phyloP scores from a whole-genome alignment of 2,888 invertebrate genomes.

The Chrysotoxum bicinctum region DNA sequence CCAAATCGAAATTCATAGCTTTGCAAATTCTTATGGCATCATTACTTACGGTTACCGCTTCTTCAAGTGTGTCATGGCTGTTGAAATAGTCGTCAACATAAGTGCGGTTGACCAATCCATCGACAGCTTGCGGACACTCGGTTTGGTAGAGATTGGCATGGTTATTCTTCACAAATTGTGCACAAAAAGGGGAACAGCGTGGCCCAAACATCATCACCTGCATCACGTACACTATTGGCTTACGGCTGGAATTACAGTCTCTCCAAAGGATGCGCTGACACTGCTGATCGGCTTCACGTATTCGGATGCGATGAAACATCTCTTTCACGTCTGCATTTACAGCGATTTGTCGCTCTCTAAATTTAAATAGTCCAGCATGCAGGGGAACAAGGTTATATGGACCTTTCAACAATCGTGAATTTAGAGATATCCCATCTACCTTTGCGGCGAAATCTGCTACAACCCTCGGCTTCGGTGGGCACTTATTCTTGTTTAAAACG shows the following conservation, averaged over 20 bases:
- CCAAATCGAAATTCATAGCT: background rate
- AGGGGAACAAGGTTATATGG: background rate
- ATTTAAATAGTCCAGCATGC: background rate
- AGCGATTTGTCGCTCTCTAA: background rate
- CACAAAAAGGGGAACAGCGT: conserved; percentile 5
- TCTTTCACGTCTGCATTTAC: background rate
- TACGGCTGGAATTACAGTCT: background rate
- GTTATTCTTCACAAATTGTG: conserved; percentile 19
- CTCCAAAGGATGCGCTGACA: background rate
- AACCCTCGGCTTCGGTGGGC: background rate
- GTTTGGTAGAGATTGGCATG: background rate
- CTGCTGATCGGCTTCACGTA: background rate
- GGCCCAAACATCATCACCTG: conserved; percentile 35
- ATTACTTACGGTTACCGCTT: conserved; percentile 1
- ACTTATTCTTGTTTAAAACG: background rate
- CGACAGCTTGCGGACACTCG: conserved; percentile 7
- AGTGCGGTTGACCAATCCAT: conserved; percentile 3
- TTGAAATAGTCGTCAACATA: conserved; percentile 32
- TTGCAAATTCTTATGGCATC: background rate
- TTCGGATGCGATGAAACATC: background rate
- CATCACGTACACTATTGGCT: conserved; percentile 7
- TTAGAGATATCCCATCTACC: background rate
- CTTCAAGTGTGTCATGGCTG: conserved; percentile 11
- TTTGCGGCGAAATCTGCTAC: background rate
- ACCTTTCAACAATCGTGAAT: background rate